Base-by-base conservation (phyloP, 2,113 vertebrate species). In the Prinia subflava region DNA sequence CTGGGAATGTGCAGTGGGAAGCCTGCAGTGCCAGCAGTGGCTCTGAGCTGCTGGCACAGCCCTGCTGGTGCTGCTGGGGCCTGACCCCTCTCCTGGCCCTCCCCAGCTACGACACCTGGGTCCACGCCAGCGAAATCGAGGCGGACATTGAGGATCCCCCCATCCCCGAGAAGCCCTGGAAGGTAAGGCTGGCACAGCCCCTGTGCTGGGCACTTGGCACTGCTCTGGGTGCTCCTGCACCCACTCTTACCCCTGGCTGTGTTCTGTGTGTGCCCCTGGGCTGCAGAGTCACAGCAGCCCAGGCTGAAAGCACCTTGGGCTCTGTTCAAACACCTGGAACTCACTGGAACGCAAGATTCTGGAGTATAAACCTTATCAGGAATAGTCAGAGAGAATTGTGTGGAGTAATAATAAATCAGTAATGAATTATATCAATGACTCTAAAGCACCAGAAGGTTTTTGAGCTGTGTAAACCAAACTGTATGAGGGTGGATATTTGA, bases 41-140 rank as follows among this genome's bases (percentile, higher is more conserved):
- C 39, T 39, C 39, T 39, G 39, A 39, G 39, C 39, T 46, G 68
- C 71, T 63, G 52, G 46, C 7, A 13, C 25, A 7, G 37, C 30
- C 2, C 23, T 33, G 28, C 27, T 69, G 64, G 15, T 20, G 35
- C 10, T 49, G 0, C 68, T 28, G 13, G 14, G 8, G 33, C 8
- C 23, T 33, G 56, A 88, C 17, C 46, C 69, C 76, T 65, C 24
- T 83, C 69, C 52, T 65, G 35, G 39, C 39, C 39, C 39, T 39
- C 39, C 39, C 83, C 23, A 99, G 99, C 97, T 99, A 99, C 33
- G 99, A 99, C 79, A 99, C 99, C 93, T 99, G 99, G 99, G 97
- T 99, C 35, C 98, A 99, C 6, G 96, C 97, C 92, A 98, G 96
- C 11, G 99, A 99, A 62, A 97, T 99, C 52, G 99, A 99, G 13